A percentile compares a stretch with the other conserved stretches of the same genome.
Conservation (phyloP, 2,113 vertebrate species). For the Microcebus jonahi region DNA sequence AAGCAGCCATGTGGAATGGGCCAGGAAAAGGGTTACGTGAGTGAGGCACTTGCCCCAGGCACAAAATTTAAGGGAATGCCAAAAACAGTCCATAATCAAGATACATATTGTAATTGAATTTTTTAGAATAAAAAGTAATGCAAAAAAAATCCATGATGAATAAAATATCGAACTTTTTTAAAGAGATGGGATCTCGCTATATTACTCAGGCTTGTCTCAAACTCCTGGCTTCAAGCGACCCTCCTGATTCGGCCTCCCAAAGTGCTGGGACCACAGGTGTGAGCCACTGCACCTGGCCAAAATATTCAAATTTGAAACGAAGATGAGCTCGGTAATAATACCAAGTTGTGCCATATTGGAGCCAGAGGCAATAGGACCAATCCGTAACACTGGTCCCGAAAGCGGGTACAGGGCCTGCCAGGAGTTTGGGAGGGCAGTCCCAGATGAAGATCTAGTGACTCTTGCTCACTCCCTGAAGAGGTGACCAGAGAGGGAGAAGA, state of each 20-base stretch:
- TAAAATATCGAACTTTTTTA: background rate
- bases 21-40: background rate
- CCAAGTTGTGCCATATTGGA: accelerated
- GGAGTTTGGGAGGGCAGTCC: background rate
- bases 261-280: no score
- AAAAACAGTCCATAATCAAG: background rate
- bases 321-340: background rate
- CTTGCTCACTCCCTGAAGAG: background rate
- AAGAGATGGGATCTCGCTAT: no score
- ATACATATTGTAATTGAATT: background rate
- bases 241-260: no score
- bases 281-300: background rate
- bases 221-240: no score
- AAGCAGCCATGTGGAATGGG: background rate
- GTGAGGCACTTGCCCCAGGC: background rate
- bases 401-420: accelerated
- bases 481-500: background rate
- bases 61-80: background rate
- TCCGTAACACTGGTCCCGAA: background rate
- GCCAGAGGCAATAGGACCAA: background rate
- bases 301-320: background rate
- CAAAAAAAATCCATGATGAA: background rate
- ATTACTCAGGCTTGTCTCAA: no score
- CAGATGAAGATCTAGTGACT: background rate
- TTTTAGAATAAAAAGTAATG: background rate